A percentile compares a stretch with the other conserved stretches of the same genome.
These are phyloP conservation scores for Diadegma fenestrale DNA, from an alignment of 2,888 invertebrate genomes.

Conservation along the genomic window DNA sequence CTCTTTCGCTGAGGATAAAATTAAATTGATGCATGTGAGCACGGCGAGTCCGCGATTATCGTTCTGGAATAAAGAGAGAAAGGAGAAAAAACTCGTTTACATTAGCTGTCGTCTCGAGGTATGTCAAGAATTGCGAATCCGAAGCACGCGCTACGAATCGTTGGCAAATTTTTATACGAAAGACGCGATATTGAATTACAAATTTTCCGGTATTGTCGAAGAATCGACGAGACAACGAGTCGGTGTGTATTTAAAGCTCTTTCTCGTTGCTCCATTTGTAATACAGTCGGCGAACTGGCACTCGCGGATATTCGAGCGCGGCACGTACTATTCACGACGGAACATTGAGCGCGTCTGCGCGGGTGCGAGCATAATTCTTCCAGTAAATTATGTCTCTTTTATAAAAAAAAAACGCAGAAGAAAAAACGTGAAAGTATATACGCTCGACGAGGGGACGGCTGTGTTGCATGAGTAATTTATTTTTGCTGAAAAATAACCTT, in stretches of 20 bases:
- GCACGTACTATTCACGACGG: conserved; percentile 70
- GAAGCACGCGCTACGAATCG: conserved; percentile 74
- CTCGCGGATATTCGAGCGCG: conserved; percentile 57
- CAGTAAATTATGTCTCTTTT: conserved; percentile 81
- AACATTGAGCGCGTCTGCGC: conserved; percentile 72
- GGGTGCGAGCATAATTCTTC: conserved; percentile 68
- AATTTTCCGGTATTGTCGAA: conserved; percentile 69
- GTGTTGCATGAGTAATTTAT: conserved; percentile 83
- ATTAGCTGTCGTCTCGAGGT: conserved; percentile 43
- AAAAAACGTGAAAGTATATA: conserved; percentile 83
- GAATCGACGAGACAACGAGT: conserved; percentile 57
- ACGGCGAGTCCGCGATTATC: conserved; percentile 49
- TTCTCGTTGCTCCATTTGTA: conserved; percentile 69
- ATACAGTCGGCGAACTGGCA: conserved; percentile 65
- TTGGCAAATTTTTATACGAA: conserved; percentile 70
- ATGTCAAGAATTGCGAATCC: conserved; percentile 73
- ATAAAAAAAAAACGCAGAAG: conserved; percentile 69
- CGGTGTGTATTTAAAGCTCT: conserved; percentile 14
- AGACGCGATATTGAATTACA: conserved; percentile 68
- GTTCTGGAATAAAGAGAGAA: conserved; percentile 31
- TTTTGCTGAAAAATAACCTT: conserved; percentile 68
- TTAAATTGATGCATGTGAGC: not conserved
- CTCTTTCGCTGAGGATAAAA: not conserved
- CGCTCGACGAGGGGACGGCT: conserved; percentile 73
- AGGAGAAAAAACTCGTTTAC: conserved; percentile 35